phyloP scores from a whole-genome alignment of 1,140 invertebrate species.

The Ectropis grisescens region DNA sequence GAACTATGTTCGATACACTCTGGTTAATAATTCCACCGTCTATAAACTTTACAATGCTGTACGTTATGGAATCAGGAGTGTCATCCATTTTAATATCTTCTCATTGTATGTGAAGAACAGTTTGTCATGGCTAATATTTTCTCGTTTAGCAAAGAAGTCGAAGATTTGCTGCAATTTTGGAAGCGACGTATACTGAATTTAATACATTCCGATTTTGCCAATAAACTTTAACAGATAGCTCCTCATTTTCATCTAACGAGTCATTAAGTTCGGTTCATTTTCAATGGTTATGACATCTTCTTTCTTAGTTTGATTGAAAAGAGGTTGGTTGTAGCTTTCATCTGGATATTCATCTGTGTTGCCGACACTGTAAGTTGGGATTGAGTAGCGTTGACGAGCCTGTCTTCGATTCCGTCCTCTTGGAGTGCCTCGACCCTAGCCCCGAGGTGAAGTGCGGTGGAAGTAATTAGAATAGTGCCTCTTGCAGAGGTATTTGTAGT shows the following conservation, averaged over 20 bases:
- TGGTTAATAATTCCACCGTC: constrained; percentile 40
- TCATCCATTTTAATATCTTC: constrained; percentile 34
- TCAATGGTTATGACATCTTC: constrained; percentile 13
- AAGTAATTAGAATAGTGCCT: no score
- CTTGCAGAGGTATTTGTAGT: no score
- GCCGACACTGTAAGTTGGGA: constrained; percentile 40
- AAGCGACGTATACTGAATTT: constrained; percentile 37
- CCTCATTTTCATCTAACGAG: constrained; percentile 41
- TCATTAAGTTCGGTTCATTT: constrained; percentile 8
- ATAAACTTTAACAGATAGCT: constrained; percentile 44
- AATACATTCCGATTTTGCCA: constrained; percentile 37
- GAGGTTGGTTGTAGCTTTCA: constrained; percentile 16
- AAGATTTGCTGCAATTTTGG: constrained; percentile 48
- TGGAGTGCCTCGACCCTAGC: constrained; percentile 5
- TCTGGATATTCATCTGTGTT: constrained; percentile 47
- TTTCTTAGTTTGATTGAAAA: constrained; percentile 26
- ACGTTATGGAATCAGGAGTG: constrained; percentile 40
- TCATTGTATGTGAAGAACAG: constrained; percentile 42
- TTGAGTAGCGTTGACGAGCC: no score
- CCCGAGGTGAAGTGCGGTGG: no score
- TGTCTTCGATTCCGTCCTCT: no score
- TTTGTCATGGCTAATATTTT: constrained; percentile 28
- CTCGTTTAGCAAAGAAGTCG: constrained; percentile 29
- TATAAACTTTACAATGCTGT: constrained; percentile 48
- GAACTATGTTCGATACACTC: constrained; percentile 11